These are phyloP conservation scores for Frankliniella intonsa DNA, from an alignment of 2,888 invertebrate genomes.

Conservation along the genomic window DNA sequence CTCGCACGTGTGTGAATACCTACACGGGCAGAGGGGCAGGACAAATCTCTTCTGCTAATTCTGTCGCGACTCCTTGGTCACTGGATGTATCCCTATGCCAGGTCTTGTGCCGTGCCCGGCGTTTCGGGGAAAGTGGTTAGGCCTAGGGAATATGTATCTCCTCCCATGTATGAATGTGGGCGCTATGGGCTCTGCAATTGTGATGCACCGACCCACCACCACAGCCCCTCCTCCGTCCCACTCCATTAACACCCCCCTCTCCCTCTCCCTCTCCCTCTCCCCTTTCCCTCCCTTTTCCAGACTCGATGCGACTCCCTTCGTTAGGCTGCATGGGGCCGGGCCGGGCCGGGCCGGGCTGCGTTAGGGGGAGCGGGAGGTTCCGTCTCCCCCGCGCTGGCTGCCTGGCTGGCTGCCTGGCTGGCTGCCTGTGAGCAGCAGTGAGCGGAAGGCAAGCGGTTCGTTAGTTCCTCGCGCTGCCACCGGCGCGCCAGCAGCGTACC, in stretches of 20 bases:
- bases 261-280: neutral
- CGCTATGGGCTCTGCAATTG: too few species aligned
- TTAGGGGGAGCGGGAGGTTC: neutral
- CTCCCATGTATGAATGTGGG: too few species aligned
- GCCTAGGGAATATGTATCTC: too few species aligned
- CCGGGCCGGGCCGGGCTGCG: neutral
- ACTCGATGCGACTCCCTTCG: slow-evolving; percentile 1
- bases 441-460: neutral
- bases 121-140: too few species aligned
- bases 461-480: neutral
- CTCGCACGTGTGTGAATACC: neutral
- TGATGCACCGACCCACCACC: too few species aligned
- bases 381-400: neutral
- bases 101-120: too few species aligned
- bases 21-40: too few species aligned
- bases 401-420: neutral
- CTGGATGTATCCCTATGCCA: too few species aligned
- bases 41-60: too few species aligned
- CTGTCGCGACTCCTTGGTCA: too few species aligned
- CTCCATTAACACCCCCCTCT: neutral
- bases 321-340: neutral
- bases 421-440: neutral
- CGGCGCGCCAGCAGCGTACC: neutral
- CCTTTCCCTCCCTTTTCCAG: neutral
- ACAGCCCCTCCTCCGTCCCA: too few species aligned